These are phyloP conservation scores for Hemitrygon akajei DNA, from an alignment of 2,797 vertebrate species.

Conservation along the genomic window DNA sequence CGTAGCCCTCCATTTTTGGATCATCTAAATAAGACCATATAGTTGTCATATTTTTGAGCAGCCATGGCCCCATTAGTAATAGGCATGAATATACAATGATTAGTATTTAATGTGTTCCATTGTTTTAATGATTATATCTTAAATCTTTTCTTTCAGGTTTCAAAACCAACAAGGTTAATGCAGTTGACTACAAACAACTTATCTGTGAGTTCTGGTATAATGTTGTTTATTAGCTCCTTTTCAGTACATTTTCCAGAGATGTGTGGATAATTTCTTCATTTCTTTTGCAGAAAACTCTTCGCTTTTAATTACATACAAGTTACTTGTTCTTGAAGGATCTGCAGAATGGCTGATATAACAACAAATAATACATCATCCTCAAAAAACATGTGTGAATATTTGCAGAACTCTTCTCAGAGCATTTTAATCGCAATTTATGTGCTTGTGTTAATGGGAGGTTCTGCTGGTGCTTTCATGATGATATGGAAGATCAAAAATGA, in stretches of 20 bases:
- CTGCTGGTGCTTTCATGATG: conserved; percentile 60
- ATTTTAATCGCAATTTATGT: conserved; percentile 59
- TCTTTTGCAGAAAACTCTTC: background rate
- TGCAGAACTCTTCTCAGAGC: background rate
- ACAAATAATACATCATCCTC: background rate
- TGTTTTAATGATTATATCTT: too few species aligned
- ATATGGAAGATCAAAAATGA: conserved; percentile 66
- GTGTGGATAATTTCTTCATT: background rate
- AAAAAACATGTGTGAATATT: background rate
- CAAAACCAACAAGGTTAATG: background rate
- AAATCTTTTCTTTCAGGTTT: background rate
- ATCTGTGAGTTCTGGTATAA: background rate
- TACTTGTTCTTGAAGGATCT: background rate
- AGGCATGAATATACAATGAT: too few species aligned
- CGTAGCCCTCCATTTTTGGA: too few species aligned
- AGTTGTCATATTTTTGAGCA: too few species aligned
- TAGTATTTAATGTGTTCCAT: too few species aligned
- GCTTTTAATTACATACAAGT: background rate
- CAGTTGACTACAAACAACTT: background rate
- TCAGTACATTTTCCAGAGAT: background rate
- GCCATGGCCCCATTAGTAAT: too few species aligned
- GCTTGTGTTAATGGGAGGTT: conserved; percentile 62
- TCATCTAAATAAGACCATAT: too few species aligned
- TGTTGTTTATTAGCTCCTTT: background rate
- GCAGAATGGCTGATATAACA: background rate